phyloP scores from a whole-genome alignment of 2,113 vertebrate species.

The Monarcha castaneiventris region DNA sequence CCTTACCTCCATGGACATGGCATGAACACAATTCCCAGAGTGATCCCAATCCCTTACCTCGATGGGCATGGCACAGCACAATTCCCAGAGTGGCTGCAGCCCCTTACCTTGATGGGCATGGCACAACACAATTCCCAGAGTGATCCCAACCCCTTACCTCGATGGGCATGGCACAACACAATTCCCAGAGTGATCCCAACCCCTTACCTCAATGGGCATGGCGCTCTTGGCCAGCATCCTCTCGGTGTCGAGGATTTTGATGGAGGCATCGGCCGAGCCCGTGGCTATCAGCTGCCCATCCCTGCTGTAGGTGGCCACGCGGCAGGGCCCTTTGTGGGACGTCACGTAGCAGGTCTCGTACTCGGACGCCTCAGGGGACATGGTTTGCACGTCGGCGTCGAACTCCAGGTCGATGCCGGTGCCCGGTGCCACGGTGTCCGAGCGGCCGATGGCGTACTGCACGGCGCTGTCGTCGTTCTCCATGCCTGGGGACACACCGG shows the following conservation, averaged over 20 bases:
- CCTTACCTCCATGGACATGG: constrained; percentile 93
- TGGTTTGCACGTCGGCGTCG: constrained; percentile 95
- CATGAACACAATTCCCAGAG: accelerated
- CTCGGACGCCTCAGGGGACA: constrained; percentile 96
- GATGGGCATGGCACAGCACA: background rate
- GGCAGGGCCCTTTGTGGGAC: constrained; percentile 94
- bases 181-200: background rate
- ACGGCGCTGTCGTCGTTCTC: constrained; percentile 95
- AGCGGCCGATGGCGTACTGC: constrained; percentile 96
- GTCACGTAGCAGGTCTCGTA: constrained; percentile 99
- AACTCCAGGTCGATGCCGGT: constrained; percentile 97
- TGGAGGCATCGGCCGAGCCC: constrained; percentile 94
- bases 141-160: constrained; percentile 75
- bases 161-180: constrained; percentile 85
- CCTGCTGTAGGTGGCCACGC: constrained; percentile 92
- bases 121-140: constrained; percentile 56
- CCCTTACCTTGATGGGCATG: constrained; percentile 73
- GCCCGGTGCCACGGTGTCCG: constrained; percentile 92
- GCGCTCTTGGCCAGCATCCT: constrained; percentile 98
- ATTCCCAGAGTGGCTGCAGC: background rate
- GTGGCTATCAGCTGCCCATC: constrained; percentile 97
- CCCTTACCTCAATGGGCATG: constrained; percentile 94
- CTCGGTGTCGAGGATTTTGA: constrained; percentile 97
- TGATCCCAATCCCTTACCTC: accelerated
- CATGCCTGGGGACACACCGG: constrained; percentile 81